Conservation (phyloP, 2,113 vertebrate genomes). For the Dolichotis patagonum region DNA sequence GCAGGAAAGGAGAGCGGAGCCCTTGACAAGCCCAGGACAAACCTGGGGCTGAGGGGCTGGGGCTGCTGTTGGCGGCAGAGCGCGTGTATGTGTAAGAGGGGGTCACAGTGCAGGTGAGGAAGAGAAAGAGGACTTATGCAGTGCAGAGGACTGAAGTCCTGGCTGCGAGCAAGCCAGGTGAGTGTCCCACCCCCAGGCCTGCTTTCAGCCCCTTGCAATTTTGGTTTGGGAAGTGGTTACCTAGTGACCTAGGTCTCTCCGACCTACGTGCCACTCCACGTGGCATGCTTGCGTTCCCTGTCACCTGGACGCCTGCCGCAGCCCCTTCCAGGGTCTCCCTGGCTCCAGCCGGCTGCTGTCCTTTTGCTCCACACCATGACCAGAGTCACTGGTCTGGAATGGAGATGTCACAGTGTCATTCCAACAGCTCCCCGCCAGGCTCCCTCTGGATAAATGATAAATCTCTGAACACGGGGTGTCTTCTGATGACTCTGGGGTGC, state of each 20-base stretch:
- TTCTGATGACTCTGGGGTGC: not conserved
- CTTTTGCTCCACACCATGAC: not conserved
- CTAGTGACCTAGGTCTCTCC: not conserved
- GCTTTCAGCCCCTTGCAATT: not conserved
- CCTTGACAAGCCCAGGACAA: not conserved
- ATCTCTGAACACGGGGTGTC: not conserved
- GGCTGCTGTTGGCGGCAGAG: not conserved
- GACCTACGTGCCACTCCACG: not conserved
- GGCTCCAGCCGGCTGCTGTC: not conserved
- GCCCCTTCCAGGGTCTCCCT: not conserved
- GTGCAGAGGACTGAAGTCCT: not conserved
- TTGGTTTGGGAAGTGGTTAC: not conserved
- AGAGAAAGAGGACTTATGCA: not conserved
- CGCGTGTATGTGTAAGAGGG: fast-evolving
- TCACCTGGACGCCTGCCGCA: fast-evolving
- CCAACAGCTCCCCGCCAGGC: not conserved
- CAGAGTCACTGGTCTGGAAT: not conserved
- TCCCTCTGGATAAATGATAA: not conserved
- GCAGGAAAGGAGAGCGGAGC: not conserved
- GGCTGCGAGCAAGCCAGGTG: not conserved
- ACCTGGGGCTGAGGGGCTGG: not conserved
- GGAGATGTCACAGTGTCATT: not conserved
- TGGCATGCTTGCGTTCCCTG: not conserved
- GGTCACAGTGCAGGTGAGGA: no score
- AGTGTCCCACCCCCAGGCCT: not conserved